Evolutionary conservation across 2,888 invertebrate genomes (phyloP), one percentile per base, ranked within the genome.

Genomic region (Elegia similella): DNA sequence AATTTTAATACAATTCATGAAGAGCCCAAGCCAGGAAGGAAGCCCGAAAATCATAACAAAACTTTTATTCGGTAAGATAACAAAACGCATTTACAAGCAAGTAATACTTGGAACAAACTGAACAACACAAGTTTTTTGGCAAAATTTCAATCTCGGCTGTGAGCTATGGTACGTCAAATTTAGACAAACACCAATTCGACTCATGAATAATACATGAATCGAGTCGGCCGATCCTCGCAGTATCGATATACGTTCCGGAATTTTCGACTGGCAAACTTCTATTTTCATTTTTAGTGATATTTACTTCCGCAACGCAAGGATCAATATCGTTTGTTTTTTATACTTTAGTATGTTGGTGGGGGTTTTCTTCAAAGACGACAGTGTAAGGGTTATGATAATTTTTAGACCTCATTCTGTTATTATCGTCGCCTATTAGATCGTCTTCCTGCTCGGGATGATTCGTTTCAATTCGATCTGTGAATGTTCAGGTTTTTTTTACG

Each of bases 131-230:
- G 68, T 69, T 71, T 72, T 72, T 70, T 72, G 73, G 75, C 72
- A 70, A 72, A 75, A 74, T 78, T 78, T 78, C 80, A 80, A 80
- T 79, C 73, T 69, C 61, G 63, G 60, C 66, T 70, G 74, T 76
- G 76, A 80, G 73, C 78, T 77, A 79, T 74, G 73, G 72, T 74
- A 78, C 82, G 84, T 84, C 82, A 86, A 83, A 84, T 85, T 85
- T 84, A 82, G 83, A 86, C 85, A 84, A 84, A 86, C 84, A 84
- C 79, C 80, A 78, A 78, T 80, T 83, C 78, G 65, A 64, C 62
- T 70, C 69, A 82, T 86, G 86, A 86, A 86, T 86, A 86, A 86
- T 75, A 79, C 83, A 86, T 86, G 69, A 72, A 67, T 65, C 62
- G 62, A 64, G 66, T 68, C 68, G 65, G 67, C 68, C 73, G 74